Evolutionary conservation across 2,888 invertebrate genomes (phyloP), one percentile per base, ranked within the genome.

Genomic region (Aplocera efformata): DNA sequence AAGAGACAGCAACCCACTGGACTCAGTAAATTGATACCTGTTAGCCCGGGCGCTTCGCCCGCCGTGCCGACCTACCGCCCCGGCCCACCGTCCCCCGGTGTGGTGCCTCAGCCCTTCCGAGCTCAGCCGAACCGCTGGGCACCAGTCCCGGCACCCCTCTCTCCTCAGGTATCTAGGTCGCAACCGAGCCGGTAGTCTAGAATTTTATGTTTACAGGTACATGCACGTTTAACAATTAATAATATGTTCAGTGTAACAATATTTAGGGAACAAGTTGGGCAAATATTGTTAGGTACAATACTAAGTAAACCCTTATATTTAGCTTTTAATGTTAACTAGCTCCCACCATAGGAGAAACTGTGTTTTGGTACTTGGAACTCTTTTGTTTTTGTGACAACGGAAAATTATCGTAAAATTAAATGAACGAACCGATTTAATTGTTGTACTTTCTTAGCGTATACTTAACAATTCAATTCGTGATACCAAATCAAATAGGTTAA

Each of bases 1-100:
- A 75, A 68, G 41, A 78, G 76, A 41, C 88, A 88, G 60, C 76
- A 78, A 52, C 41, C 72, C 28, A 75, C 79, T 48, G 88, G 86
- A 45, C 64, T 88, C 56, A 88, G 84, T 72, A 88, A 85, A 67
- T 78, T 88, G 56, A 86, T 86, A 52, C 86, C 88, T 3, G 74
- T 74, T 36, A 81, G 86, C 22, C 81, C 88, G 21, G 84, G 84
- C 25, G 70, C 71, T 17, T 17, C 13, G 28, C 63, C 72, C 27
- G 71, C 72, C 10, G 58, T 71, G 42, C 65, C 77, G 10, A 8
- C 22, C 34, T 72, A 72, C 60, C 76, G 73, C 40, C 76, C 69
- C 53, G 79, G 77, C 37, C 82, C 82, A 22, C 61, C 67, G 31
- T 80, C 85, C 10, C 42, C 50, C 23, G 71, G 71, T 49, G 56